Evolutionary conservation across 2,888 invertebrate genomes (phyloP), one percentile per base, ranked within the genome.

Genomic region (Drosophila engyochracea): DNA sequence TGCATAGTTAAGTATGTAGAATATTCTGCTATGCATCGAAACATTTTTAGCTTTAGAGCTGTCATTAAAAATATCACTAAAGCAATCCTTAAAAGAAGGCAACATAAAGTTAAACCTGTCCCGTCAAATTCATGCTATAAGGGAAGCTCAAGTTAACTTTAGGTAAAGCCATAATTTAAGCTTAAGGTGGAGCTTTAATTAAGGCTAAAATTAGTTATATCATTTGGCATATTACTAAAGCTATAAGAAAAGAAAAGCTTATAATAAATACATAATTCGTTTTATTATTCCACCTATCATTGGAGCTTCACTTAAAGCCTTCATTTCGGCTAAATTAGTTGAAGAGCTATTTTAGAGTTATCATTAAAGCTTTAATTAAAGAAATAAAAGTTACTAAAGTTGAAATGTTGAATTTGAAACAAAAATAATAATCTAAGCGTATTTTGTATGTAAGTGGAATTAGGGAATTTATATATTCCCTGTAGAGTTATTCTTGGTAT

Each of bases 351-450:
- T 2, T 35, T 4, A 2, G 14, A 30, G 51, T 12, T n/a, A 52
- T 30, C 19, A n/a, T 30, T n/a, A 10, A 9, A 9, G 4, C 30
- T 62, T 28, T 22, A n/a, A 41, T 51, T 51, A 55, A 54, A 66
- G 22, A 14, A 14, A 35, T 35, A 14, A 1, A 14, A 5, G 4
- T 33, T 33, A 33, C 12, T 33, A 2, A 35, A 14, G 35, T 5
- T 22, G 4, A 47, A 22, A 47, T 7, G 47, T 4, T 47, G 7
- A 22, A 22, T 7, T 22, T 7, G 3, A 47, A 47, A 22, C 3
- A 6, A 22, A 14, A 22, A 22, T n/a, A n/a, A 22, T 4, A 47
- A 14, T 47, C 7, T 1, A 9, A 22, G 4, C 7, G 7, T 47
- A 7, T 7, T 22, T 47, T 14, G 14, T 47, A 14, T 14, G 22